These are phyloP conservation scores for Aegithalos caudatus DNA, from an alignment of 2,113 vertebrate species.

Conservation along the genomic window DNA sequence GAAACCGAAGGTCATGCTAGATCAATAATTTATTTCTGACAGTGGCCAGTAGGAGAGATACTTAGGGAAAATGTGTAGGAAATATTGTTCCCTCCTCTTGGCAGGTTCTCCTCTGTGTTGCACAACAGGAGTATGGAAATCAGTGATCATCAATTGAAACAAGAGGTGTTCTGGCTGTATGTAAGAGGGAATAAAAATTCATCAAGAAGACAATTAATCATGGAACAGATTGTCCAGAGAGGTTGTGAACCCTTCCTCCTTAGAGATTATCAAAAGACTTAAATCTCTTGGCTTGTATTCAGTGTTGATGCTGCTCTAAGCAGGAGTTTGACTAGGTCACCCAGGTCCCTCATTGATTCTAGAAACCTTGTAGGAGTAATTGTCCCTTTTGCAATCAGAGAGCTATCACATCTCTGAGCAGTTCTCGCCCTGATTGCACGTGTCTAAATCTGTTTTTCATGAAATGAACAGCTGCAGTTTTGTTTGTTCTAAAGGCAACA, in stretches of 20 bases:
- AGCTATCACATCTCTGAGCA: not conserved
- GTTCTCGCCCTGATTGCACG: not conserved
- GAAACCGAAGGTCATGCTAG: not conserved
- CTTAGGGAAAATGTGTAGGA: not conserved
- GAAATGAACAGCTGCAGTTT: not conserved
- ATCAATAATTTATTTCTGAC: not conserved
- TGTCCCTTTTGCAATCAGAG: not conserved
- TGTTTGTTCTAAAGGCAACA: constrained; percentile 17
- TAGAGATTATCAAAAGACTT: not conserved
- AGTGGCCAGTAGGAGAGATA: not conserved
- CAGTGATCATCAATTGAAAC: not conserved
- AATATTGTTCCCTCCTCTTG: not conserved
- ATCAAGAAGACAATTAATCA: not conserved
- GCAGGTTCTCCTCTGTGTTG: not conserved
- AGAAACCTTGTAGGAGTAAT: not conserved
- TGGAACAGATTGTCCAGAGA: not conserved
- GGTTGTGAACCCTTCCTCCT: not conserved
- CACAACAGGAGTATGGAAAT: not conserved
- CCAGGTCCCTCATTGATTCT: not conserved
- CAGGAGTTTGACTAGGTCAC: not conserved
- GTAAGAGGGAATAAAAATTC: not conserved
- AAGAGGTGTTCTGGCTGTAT: not conserved
- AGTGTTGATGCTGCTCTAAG: not conserved
- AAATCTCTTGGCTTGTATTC: not conserved
- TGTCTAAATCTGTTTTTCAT: constrained; percentile 6